Conservation (phyloP, 2,797 vertebrate genomes). For the Melanotaenia trifasciata region DNA sequence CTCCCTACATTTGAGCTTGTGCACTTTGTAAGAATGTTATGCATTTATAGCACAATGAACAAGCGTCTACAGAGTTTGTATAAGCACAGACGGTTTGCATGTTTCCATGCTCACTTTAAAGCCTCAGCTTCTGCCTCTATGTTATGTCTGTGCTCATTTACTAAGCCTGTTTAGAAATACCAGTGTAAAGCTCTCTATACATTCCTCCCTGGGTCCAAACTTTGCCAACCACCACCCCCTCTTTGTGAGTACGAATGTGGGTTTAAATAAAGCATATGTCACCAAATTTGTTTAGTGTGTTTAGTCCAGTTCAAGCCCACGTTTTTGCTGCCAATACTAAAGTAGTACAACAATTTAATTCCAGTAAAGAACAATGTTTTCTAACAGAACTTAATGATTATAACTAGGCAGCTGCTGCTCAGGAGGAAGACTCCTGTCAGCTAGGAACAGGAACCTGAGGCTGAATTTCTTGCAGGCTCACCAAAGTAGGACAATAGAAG, state of each 20-base stretch:
- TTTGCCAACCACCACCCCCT: slow-evolving; percentile 42
- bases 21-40: background rate
- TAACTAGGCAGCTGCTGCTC: too few species aligned
- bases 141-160: slow-evolving; percentile 27
- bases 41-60: background rate
- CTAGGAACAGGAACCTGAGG: too few species aligned
- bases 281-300: slow-evolving; percentile 29
- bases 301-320: slow-evolving; percentile 3
- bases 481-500: too few species aligned
- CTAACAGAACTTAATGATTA: background rate
- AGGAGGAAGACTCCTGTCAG: too few species aligned
- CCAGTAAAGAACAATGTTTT: background rate
- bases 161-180: slow-evolving; percentile 20
- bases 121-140: slow-evolving; percentile 3
- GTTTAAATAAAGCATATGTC: slow-evolving; percentile 51
- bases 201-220: slow-evolving; percentile 11
- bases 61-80: background rate
- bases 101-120: slow-evolving; percentile 12
- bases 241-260: slow-evolving; percentile 24
- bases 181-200: slow-evolving; percentile 10
- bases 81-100: background rate
- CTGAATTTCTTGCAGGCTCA: too few species aligned
- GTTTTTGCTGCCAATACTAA: slow-evolving; percentile 7
- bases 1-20: background rate
- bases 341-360: background rate